Percentiles rank a stretch among this genome's conserved stretches.
Conservation (phyloP, 2,797 vertebrate genomes). For the Eupleurogrammus muticus region DNA sequence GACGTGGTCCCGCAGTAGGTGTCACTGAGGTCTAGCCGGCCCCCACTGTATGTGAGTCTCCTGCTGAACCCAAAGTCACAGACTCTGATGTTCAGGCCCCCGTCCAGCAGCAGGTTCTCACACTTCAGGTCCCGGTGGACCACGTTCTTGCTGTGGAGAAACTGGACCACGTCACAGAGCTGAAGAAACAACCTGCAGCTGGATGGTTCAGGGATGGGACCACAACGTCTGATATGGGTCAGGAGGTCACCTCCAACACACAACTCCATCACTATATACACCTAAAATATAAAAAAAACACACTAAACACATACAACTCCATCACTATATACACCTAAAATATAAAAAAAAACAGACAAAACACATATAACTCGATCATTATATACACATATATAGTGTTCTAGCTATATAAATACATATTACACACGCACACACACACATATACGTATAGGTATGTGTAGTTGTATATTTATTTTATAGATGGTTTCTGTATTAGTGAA, state of each 20-base stretch:
- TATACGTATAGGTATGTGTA: no score
- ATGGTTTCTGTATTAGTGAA: no score
- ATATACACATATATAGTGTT: no score
- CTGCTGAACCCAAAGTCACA: conserved; percentile 56
- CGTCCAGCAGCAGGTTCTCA: conserved; percentile 51
- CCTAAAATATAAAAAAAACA: conserved; percentile 28
- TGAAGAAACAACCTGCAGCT: conserved; percentile 33
- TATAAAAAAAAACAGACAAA: no score
- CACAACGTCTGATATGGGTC: conserved; percentile 5
- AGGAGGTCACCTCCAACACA: conserved; percentile 41
- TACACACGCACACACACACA: no score
- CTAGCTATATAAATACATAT: no score
- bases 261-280: conserved; percentile 55
- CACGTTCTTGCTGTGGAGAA: conserved; percentile 39
- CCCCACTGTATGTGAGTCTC: conserved; percentile 3
- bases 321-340: conserved; percentile 53
- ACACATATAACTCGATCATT: conserved; percentile 50
- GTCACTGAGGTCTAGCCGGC: conserved; percentile 16
- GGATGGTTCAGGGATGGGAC: background rate
- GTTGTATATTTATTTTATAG: no score
- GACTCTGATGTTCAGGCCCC: conserved; percentile 28
- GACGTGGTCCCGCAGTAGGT: conserved; percentile 39
- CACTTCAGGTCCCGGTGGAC: conserved; percentile 54
- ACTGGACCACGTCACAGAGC: conserved; percentile 39
- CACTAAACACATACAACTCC: conserved; percentile 48